phyloP scores from a whole-genome alignment of 2,113 vertebrate species.

The Trematomus loennbergii region DNA sequence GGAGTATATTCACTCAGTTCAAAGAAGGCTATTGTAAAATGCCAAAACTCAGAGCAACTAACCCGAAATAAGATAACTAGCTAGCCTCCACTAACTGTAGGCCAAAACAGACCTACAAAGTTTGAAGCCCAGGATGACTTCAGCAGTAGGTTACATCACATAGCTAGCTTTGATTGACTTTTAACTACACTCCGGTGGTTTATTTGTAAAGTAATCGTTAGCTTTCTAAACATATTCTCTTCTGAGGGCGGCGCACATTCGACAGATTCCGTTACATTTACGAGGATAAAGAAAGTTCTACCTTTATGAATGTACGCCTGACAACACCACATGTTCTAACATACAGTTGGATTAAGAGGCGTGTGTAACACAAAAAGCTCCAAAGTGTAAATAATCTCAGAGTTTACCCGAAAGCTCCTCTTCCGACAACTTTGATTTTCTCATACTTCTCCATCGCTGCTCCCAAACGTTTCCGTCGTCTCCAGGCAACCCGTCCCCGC shows the following conservation, averaged over 20 bases:
- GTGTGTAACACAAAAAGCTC: not conserved
- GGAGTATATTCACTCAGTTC: not conserved
- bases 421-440: constrained; percentile 95
- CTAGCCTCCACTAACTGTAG: not conserved
- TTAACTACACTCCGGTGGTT: no score
- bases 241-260: not conserved
- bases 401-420: constrained; percentile 97
- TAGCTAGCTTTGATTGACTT: not conserved
- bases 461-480: constrained; percentile 73
- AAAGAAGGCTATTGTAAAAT: not conserved
- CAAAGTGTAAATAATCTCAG: not conserved
- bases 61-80: no score
- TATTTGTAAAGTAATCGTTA: not conserved
- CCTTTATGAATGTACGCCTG: no score
- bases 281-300: not conserved
- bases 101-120: not conserved
- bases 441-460: constrained; percentile 95
- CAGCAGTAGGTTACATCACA: no score
- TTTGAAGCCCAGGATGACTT: not conserved
- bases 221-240: not conserved
- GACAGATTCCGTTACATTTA: constrained; percentile 32
- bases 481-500: constrained; percentile 84
- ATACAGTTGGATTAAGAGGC: no score
- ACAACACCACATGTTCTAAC: not conserved
- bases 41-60: not conserved